A percentile compares a stretch with the other conserved stretches of the same genome.
These are phyloP conservation scores for Sebastes itinus DNA, from an alignment of 2,797 vertebrate genomes.

Conservation along the genomic window DNA sequence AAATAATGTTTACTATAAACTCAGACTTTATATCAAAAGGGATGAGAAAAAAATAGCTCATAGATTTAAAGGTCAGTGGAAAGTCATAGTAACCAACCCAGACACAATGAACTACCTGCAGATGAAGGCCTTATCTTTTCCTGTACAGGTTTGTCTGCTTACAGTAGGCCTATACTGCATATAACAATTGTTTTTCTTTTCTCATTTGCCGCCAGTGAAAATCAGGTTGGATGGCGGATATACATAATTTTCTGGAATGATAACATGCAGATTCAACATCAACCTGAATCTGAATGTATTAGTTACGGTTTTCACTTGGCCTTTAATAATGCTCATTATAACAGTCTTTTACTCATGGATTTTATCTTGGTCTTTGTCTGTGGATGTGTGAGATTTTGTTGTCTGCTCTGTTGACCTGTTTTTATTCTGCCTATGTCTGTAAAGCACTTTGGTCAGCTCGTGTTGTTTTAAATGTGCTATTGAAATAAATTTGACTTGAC, in stretches of 20 bases:
- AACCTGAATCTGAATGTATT: not conserved
- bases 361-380: no score
- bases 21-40: not conserved
- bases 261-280: not conserved
- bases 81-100: constrained; percentile 7
- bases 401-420: no score
- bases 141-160: not conserved
- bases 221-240: not conserved
- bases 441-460: no score
- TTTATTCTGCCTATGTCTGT: no score
- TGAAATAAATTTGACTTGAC: no score
- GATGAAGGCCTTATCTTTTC: not conserved
- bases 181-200: not conserved
- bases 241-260: rapidly evolving
- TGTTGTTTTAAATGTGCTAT: no score
- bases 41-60: not conserved
- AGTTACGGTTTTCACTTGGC: not conserved
- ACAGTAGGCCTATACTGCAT: not conserved
- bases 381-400: no score
- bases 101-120: not conserved
- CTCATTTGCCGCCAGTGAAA: not conserved
- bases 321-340: no score
- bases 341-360: no score
- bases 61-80: constrained; percentile 29
- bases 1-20: not conserved